Percentiles rank a stretch among this genome's conserved stretches.
phyloP scores from a whole-genome alignment of 2,113 vertebrate genomes.

The Telmatochromis brachygnathus region DNA sequence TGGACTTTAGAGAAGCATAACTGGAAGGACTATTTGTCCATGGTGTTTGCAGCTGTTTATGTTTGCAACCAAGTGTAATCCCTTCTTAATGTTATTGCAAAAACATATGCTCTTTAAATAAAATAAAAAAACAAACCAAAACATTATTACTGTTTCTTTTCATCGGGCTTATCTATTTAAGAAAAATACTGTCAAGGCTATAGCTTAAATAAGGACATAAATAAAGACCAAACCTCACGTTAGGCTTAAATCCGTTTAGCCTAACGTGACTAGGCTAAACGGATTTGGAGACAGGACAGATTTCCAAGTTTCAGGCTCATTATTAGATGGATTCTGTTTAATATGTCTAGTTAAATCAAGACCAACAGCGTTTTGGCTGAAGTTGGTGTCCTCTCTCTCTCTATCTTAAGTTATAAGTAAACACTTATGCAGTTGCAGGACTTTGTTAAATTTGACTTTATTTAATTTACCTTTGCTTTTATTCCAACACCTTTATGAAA shows the following conservation, averaged over 20 bases:
- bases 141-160: not conserved
- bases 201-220: not conserved
- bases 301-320: not conserved
- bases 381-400: not conserved
- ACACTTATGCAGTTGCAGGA: not conserved
- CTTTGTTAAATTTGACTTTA: not conserved
- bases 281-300: not conserved
- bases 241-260: no score
- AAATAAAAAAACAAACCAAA: not conserved
- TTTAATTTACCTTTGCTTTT: not conserved
- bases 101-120: not conserved
- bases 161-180: not conserved
- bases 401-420: not conserved
- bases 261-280: not conserved
- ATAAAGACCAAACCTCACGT: not conserved
- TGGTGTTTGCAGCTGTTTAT: slow-evolving; percentile 22
- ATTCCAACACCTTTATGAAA: not conserved
- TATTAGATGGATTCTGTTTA: slow-evolving; percentile 23
- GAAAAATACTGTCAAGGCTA: not conserved
- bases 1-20: not conserved
- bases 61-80: not conserved
- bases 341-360: slow-evolving; percentile 5
- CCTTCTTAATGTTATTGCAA: slow-evolving; percentile 3
- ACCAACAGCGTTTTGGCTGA: not conserved
- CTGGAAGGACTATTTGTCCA: not conserved